A percentile compares a stretch with the other conserved stretches of the same genome.
Conservation (phyloP, 92 coral and sea anemone species). For the Epizoanthus rinbou region DNA sequence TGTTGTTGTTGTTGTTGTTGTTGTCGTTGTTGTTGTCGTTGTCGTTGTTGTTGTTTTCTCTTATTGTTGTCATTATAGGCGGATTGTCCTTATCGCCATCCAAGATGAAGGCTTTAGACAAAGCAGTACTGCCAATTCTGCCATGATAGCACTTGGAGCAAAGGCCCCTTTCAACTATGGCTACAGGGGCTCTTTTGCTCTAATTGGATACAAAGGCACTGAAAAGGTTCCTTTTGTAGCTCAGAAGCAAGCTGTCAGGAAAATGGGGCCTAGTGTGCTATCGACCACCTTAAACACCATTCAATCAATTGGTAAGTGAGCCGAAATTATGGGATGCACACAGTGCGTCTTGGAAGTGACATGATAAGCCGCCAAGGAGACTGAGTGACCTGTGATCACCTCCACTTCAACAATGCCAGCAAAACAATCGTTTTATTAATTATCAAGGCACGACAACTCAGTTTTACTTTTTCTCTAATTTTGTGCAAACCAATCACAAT, state of each 20-base stretch:
- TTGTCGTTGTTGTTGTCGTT: too few relatives aligned
- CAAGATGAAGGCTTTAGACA: slow-evolving; percentile 14
- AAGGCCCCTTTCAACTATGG: slow-evolving; percentile 2
- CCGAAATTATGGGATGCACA: too few relatives aligned
- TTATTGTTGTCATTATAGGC: background rate
- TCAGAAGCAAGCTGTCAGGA: slow-evolving; percentile 6
- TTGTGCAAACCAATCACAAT: too few relatives aligned
- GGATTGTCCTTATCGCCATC: slow-evolving; percentile 28
- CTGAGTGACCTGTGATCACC: too few relatives aligned
- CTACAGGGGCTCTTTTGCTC: slow-evolving; percentile 34
- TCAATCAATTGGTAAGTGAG: too few relatives aligned
- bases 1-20: background rate
- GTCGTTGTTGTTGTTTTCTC: too few relatives aligned
- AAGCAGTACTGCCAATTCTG: slow-evolving; percentile 5
- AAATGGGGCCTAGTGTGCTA: background rate
- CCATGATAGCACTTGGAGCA: slow-evolving; percentile 32
- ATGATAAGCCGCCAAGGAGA: too few relatives aligned
- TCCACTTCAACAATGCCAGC: too few relatives aligned
- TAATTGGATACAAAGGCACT: slow-evolving; percentile 20
- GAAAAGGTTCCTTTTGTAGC: background rate
- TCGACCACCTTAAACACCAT: background rate
- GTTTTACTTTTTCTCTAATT: too few relatives aligned
- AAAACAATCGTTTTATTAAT: too few relatives aligned
- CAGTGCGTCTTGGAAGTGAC: too few relatives aligned
- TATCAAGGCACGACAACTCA: too few relatives aligned